Conservation (phyloP, 2,888 invertebrate species). For the Uropetala carovei region DNA sequence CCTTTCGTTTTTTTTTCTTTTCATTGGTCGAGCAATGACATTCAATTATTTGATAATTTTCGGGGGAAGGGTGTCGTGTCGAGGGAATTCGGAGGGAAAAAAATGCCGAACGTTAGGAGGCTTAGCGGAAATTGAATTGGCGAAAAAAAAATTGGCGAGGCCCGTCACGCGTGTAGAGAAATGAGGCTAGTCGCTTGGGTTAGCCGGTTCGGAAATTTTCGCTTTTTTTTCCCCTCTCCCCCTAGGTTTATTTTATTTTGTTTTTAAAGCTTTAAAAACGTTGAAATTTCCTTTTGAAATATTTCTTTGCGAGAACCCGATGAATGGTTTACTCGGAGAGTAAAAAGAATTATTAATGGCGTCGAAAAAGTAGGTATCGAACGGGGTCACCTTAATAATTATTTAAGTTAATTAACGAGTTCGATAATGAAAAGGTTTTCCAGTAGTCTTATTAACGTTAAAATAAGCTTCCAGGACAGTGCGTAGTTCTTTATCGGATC, state of each 20-base stretch:
- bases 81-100: neutral
- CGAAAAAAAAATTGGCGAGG: neutral
- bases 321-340: neutral
- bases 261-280: too few species aligned
- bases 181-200: neutral
- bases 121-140: neutral
- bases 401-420: neutral
- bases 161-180: neutral
- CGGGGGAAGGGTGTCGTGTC: neutral
- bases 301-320: neutral
- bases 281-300: too few species aligned
- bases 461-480: too few species aligned
- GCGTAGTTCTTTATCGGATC: too few species aligned
- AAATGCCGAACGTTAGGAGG: neutral
- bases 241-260: too few species aligned
- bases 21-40: slow-evolving; percentile 1
- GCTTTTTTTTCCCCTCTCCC: neutral
- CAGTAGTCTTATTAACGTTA: neutral
- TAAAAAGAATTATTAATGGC: slow-evolving; percentile 3
- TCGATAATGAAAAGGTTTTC: neutral
- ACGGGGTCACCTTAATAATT: neutral
- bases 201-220: neutral
- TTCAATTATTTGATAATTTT: slow-evolving; percentile 16
- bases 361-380: neutral
- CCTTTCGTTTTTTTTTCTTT: too few species aligned